Percentiles rank a stretch among this genome's conserved stretches.
phyloP scores from a whole-genome alignment of 2,113 vertebrate genomes.

The Poecile atricapillus region DNA sequence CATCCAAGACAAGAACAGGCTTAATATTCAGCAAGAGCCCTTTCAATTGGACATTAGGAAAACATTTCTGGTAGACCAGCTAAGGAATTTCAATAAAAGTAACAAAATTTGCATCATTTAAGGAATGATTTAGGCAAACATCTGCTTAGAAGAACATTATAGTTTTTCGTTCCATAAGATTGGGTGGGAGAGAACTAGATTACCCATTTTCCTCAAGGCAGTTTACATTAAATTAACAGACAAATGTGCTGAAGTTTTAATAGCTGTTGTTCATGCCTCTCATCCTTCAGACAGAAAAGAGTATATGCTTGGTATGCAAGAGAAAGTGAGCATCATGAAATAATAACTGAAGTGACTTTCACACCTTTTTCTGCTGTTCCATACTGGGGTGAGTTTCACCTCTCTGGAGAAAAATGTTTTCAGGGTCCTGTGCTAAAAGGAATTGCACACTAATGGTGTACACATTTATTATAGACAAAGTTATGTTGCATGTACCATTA shows the following conservation, averaged over 20 bases:
- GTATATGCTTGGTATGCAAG: not conserved
- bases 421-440: not conserved
- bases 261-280: not conserved
- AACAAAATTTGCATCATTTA: not conserved
- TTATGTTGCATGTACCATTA: not conserved
- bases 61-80: not conserved
- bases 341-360: not conserved
- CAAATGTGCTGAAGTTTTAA: not conserved
- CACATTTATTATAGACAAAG: not conserved
- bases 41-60: slow-evolving; percentile 2
- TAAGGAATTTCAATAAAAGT: not conserved
- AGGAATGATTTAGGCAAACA: slow-evolving; percentile 28
- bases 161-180: not conserved
- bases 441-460: not conserved
- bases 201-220: not conserved
- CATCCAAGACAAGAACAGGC: not conserved
- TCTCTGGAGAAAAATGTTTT: not conserved
- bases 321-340: not conserved
- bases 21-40: not conserved
- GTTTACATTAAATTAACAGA: not conserved
- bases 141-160: not conserved
- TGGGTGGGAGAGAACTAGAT: not conserved
- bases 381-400: not conserved
- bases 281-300: not conserved
- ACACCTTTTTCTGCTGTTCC: not conserved